Base-by-base conservation (phyloP, 2,888 invertebrate species). In the Melieria omissa region DNA sequence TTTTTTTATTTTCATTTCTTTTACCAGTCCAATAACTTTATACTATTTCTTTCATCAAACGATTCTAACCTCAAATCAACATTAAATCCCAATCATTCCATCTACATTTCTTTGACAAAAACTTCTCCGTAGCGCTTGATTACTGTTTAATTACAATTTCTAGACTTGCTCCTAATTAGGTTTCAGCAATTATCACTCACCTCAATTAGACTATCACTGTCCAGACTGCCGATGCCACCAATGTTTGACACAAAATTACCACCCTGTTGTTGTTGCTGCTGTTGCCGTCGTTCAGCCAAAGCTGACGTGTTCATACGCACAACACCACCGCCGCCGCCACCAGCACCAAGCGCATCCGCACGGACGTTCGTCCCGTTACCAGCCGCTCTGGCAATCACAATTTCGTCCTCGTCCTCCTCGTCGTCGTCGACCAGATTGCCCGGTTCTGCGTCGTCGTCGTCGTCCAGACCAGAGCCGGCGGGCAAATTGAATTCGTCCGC, bases 151-250 rank as follows among this genome's bases (percentile, higher is more conserved):
- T 29, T 29, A 29, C 29, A 29, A 29, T 29, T 29, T 29, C 29
- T 29, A 29, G 29, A 29, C 29, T 2, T 29, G 3, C 29, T 29
- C 29, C 29, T 29, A 29, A 29, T 29, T 29, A 29, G 3, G 29
- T 29, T 29, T 29, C 29, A 29, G 4, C 47, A 63, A 47, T 16
- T 10, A 29, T 9, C 49, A 81, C 85, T 85, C 73, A 85, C 85
- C 85, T 83, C 81, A 78, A 85, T 80, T 73, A 85, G 74, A 75
- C 81, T 83, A 75, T 85, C 85, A 61, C 82, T 84, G 76, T 83
- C 82, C 74, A 85, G 78, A 49, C 84, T 83, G 72, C 81, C 83
- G 86, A 65, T 44, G n/a, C 58, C 58, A 54, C 16, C 46, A 44
- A 49, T 52, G 9, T 55, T 63, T 45, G 41, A 63, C 12, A 44